These are phyloP conservation scores for Vandiemenella viatica DNA, from an alignment of 2,888 invertebrate genomes.

Conservation along the genomic window DNA sequence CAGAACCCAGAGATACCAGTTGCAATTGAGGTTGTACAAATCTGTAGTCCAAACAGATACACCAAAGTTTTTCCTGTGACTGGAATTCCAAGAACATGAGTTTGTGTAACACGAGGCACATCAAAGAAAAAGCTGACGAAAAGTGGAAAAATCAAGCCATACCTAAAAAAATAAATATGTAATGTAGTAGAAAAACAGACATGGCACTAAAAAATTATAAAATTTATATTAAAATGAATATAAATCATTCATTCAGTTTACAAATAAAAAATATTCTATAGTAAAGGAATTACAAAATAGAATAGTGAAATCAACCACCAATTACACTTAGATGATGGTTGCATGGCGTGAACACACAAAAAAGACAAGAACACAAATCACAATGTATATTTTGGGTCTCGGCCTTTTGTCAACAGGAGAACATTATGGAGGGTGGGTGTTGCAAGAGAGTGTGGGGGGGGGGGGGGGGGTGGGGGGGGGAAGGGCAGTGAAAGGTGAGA, in stretches of 20 bases:
- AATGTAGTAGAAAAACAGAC: background rate
- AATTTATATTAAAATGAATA: background rate
- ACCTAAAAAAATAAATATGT: slow-evolving; percentile 21
- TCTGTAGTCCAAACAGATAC: slow-evolving; percentile 35
- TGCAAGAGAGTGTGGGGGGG: too few relatives aligned
- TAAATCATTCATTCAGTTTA: too few relatives aligned
- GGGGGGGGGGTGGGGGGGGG: too few relatives aligned
- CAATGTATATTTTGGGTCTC: too few relatives aligned
- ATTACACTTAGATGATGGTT: too few relatives aligned
- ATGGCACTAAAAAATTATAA: background rate
- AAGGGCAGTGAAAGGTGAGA: too few relatives aligned
- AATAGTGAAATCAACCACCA: too few relatives aligned
- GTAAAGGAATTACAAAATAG: background rate
- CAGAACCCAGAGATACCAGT: slow-evolving; percentile 28
- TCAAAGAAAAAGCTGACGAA: slow-evolving; percentile 35
- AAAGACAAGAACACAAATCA: too few relatives aligned
- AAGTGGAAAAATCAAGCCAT: slow-evolving; percentile 32
- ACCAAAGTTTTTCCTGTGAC: slow-evolving; percentile 37
- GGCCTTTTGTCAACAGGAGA: too few relatives aligned
- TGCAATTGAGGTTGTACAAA: slow-evolving; percentile 27
- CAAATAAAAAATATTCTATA: too few relatives aligned
- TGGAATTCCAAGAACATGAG: slow-evolving; percentile 32
- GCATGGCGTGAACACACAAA: too few relatives aligned
- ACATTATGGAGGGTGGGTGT: too few relatives aligned
- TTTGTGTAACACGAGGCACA: slow-evolving; percentile 28